Base-by-base conservation (phyloP, 2,888 invertebrate species). In the Rhamphomyia laevipes region DNA sequence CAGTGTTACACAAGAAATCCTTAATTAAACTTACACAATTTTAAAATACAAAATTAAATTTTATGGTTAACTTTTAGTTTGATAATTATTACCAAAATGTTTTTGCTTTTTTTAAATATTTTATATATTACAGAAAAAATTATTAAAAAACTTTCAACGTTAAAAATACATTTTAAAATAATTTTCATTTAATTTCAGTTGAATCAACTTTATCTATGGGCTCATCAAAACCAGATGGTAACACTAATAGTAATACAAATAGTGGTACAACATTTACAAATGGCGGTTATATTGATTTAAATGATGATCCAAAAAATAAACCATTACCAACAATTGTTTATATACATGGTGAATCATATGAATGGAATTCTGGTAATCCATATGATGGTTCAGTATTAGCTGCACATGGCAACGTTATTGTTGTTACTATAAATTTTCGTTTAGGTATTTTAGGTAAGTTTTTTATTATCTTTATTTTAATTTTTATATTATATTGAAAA, bases 331-430 rank as follows among this genome's bases (percentile, higher is more conserved):
- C 92, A 49, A 77, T 94, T 63, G 83, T 94, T 49, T 88, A 90
- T 67, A 84, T 94, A 58, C 93, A 93, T 67, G 94, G 93, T 47
- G 95, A 95, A 70, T 92, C 93, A 23, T 95, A 89, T 72, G 92
- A 94, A 67, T 94, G 94, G 88, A 93, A 92, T 68, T 87, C 94
- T 41, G 97, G 96, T 52, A 96, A 94, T 74, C 87, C 93, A 16
- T 94, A 96, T 72, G 97, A 97, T 72, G 97, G 95, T 55, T 92
- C 92, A 51, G 86, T 94, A 38, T 76, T 99, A 53, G 92, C 97
- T 46, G 89, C 92, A 54, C 86, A 88, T 64, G 96, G 89, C 56
- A 83, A 84, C 66, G 81, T 90, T 62, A 86, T 91, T 60, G 89
- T 90, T 56, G 88, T 89, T 62, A 90, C 91, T 63, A 86, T 91